Evolutionary conservation across 2,888 invertebrate genomes (phyloP).

Genomic region (Spatulosminthurus flaviceps): DNA sequence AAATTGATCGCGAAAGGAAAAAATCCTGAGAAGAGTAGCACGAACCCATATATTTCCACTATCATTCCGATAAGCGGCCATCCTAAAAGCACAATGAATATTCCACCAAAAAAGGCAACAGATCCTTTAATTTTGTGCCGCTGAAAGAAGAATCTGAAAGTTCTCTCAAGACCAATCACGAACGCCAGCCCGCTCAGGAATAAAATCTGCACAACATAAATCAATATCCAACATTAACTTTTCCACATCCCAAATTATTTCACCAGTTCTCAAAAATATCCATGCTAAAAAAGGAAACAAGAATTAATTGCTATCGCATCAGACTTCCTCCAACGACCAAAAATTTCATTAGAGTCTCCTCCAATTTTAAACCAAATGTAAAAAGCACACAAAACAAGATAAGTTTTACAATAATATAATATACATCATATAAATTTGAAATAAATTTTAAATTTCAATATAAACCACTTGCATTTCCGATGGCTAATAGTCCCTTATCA

Average conservation of each 20-base stretch:
- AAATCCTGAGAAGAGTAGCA: slow-evolving; percentile 87
- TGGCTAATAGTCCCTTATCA: slow-evolving; percentile 96
- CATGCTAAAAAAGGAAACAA: not conserved
- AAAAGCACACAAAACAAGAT: too few relatives aligned
- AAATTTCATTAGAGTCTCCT: too few relatives aligned
- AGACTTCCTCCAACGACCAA: too few relatives aligned
- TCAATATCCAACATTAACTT: slow-evolving; percentile 39
- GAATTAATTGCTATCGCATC: slow-evolving; percentile 65
- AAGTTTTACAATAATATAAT: too few relatives aligned
- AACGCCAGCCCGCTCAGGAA: slow-evolving; percentile 95
- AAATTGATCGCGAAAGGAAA: slow-evolving; percentile 97
- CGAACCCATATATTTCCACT: slow-evolving; percentile 95
- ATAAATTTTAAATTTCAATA: too few relatives aligned
- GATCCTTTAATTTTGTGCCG: slow-evolving; percentile 92
- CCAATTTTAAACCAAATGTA: too few relatives aligned
- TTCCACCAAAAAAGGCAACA: slow-evolving; percentile 90
- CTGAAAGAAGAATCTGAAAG: slow-evolving; percentile 98
- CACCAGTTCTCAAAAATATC: too few relatives aligned
- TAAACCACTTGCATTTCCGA: slow-evolving; percentile 92
- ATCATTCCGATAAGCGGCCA: slow-evolving; percentile 98
- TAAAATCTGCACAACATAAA: slow-evolving; percentile 79
- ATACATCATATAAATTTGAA: too few relatives aligned
- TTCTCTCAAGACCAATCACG: slow-evolving; percentile 94
- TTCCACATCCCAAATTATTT: not conserved
- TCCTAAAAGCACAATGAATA: slow-evolving; percentile 88